Base-by-base conservation (phyloP, 2,888 invertebrate genomes). In the Rhopalosiphum nymphaeae region DNA sequence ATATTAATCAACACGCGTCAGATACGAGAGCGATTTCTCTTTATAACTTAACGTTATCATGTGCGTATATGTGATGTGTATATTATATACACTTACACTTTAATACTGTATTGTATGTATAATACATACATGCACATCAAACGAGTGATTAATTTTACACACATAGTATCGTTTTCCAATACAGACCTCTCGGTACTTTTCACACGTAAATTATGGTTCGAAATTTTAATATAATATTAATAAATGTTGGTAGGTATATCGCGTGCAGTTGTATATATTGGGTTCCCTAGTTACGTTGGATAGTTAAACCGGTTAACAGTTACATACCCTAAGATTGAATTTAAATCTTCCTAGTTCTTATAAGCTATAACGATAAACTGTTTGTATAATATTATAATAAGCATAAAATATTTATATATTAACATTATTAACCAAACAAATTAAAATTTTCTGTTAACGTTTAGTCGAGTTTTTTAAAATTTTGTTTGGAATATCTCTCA, bases 1-100 rank as follows among this genome's bases (percentile, higher is more conserved):
- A 89, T 89, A 90, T 90, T 89, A 93, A 93, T 93, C 93, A 93
- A 93, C 85, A 90, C 93, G 93, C 57, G 93, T 90, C 93, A 57
- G 89, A 46, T 25, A 53, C 88, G 26, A 93, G 89, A 78, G 44
- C 93, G 93, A 89, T 93, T 89, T 93, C 93, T 89, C 78, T 89
- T 93, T 84, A 88, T 86, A 91, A 92, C 49, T 42, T 26, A 87
- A 29, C 91, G 44, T 85, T 61, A 42, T 84, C 57, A 10, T 42
- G 53, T 36, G 49, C 53, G 53, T 46, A 21, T 67, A 46, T 56
- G 36, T 42, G 16, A 42, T 42, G 46, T 29, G 26, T 87, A 25
- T 53, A 89, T 89, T 21, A 56, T 89, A 57, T 56, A 88, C n/a
- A 49, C 44, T 46, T 36, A 78, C 78, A 78, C 21, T 53, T 53